phyloP scores from a whole-genome alignment of 1,140 invertebrate species.

The Lucilia cuprina region DNA sequence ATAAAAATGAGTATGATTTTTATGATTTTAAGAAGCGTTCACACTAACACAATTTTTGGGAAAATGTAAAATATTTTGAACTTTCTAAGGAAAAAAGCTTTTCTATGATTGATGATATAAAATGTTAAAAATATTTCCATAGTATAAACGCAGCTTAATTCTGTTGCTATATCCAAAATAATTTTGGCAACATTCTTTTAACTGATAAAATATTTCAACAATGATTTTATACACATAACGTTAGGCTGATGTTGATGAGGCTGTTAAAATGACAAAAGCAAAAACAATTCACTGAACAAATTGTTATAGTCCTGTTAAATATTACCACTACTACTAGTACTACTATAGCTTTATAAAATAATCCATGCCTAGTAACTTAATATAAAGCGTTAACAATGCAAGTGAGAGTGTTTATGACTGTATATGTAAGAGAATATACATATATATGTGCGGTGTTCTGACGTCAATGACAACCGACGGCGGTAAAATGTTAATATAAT shows the following conservation, averaged over 20 bases:
- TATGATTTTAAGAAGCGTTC: not conserved
- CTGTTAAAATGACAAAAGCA: slow-evolving; percentile 6
- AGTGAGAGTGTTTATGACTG: not conserved
- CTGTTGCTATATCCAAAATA: not conserved
- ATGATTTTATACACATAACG: slow-evolving; percentile 24
- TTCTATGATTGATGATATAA: too few species aligned
- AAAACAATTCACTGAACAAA: not conserved
- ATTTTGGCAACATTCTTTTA: not conserved
- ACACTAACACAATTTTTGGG: too few species aligned
- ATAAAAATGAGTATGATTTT: not conserved
- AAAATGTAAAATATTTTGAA: too few species aligned
- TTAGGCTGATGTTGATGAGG: not conserved
- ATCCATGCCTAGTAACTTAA: too few species aligned
- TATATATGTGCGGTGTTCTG: not conserved
- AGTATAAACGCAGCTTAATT: too few species aligned
- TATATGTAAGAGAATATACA: too few species aligned
- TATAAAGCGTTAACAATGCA: not conserved
- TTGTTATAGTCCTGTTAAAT: not conserved
- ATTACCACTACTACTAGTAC: too few species aligned
- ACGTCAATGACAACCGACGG: slow-evolving; percentile 17
- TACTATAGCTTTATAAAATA: too few species aligned
- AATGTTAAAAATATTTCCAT: too few species aligned
- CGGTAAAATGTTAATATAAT: slow-evolving; percentile 16
- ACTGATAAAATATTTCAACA: slow-evolving; percentile 9
- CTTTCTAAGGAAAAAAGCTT: too few species aligned